These are phyloP conservation scores for Nipponacmea schrenckii DNA, from an alignment of 2,888 invertebrate species.

Conservation along the genomic window DNA sequence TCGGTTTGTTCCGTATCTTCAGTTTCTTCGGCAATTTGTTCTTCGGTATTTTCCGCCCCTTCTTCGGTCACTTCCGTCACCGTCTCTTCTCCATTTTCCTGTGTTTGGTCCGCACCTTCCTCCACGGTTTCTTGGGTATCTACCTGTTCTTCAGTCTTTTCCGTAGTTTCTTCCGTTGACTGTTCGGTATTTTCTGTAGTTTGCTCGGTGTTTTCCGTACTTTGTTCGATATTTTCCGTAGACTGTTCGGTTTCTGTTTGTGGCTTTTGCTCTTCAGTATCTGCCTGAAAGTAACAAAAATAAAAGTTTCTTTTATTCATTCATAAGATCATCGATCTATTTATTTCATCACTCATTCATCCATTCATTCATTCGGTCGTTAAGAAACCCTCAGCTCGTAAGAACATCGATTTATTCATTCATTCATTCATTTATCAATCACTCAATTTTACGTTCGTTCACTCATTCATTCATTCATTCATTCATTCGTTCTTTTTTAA, in stretches of 20 bases:
- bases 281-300: too few species aligned
- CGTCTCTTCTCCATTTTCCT: neutral
- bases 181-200: neutral
- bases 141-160: neutral
- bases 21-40: neutral
- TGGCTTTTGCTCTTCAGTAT: too few species aligned
- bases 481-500: too few species aligned
- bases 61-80: constrained; percentile 1
- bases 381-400: too few species aligned
- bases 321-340: too few species aligned
- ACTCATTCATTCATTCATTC: too few species aligned
- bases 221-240: neutral
- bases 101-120: neutral
- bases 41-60: neutral
- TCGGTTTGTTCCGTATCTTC: neutral
- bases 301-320: too few species aligned
- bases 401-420: too few species aligned
- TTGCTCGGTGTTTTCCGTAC: neutral
- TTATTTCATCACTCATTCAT: too few species aligned
- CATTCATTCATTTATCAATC: too few species aligned
- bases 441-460: too few species aligned
- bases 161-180: neutral
- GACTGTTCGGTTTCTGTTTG: neutral
- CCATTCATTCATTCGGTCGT: too few species aligned
- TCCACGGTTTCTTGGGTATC: neutral